Percentiles rank a stretch among this genome's conserved stretches.
phyloP scores from a whole-genome alignment of 2,797 vertebrate genomes.

The Falco cherrug region DNA sequence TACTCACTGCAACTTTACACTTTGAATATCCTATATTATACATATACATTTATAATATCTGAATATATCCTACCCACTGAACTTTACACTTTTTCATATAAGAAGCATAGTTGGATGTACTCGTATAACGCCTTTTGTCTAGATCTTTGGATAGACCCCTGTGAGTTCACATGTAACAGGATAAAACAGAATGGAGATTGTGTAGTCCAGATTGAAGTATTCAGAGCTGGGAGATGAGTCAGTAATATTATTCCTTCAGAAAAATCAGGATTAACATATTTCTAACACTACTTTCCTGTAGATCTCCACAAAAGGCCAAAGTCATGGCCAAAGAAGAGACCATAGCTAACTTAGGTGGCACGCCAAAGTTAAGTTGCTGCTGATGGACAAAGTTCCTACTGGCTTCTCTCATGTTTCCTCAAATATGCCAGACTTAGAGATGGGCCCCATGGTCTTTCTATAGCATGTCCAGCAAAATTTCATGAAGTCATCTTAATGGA shows the following conservation, averaged over 20 bases:
- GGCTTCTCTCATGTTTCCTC: neutral
- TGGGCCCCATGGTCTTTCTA: neutral
- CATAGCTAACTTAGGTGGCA: neutral
- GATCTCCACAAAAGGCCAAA: neutral
- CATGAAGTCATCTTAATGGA: neutral
- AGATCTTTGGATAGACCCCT: neutral
- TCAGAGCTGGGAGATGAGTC: neutral
- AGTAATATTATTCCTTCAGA: neutral
- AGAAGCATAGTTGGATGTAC: neutral
- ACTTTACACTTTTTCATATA: neutral
- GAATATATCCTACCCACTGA: neutral
- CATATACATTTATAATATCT: no score
- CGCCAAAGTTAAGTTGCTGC: neutral
- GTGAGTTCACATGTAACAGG: neutral
- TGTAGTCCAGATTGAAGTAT: neutral
- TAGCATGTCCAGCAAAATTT: neutral
- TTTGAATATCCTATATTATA: no score
- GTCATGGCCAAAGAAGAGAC: neutral
- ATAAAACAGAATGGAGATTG: neutral
- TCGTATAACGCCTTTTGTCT: neutral
- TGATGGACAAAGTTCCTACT: neutral
- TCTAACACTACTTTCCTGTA: neutral
- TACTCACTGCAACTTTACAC: neutral
- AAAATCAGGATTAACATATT: neutral
- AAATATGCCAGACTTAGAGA: neutral